Conservation (phyloP, 2,888 invertebrate species). For the Eurytoma adleriae region DNA sequence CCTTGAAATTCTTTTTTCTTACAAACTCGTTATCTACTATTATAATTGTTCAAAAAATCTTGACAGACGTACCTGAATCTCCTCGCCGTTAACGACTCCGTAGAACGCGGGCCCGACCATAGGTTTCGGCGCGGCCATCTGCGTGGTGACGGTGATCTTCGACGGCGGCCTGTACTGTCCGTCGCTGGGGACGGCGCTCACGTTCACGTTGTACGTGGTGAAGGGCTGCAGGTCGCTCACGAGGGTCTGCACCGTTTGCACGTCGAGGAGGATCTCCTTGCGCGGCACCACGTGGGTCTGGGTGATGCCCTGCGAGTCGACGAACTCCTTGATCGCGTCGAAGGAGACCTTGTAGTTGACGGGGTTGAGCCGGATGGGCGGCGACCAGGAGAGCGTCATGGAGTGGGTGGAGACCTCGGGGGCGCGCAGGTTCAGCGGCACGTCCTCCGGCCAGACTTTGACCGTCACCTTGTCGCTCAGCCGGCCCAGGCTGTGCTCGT, state of each 20-base stretch:
- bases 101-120: constrained; percentile 97
- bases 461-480: constrained; percentile 93
- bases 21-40: too few species aligned
- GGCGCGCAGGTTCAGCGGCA: constrained; percentile 91
- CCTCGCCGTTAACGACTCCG: constrained; percentile 85
- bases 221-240: constrained; percentile 94
- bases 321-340: constrained; percentile 95
- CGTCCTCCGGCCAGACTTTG: constrained; percentile 94
- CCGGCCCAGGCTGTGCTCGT: constrained; percentile 87
- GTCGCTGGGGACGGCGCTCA: constrained; percentile 92
- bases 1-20: too few species aligned
- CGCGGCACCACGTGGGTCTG: constrained; percentile 90
- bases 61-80: neutral
- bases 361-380: constrained; percentile 92
- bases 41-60: too few species aligned
- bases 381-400: constrained; percentile 94
- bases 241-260: constrained; percentile 84
- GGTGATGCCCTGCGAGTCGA: constrained; percentile 94
- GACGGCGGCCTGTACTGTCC: constrained; percentile 92
- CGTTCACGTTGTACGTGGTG: constrained; percentile 95
- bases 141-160: constrained; percentile 94
- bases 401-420: constrained; percentile 95
- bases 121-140: constrained; percentile 97
- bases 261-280: constrained; percentile 84
- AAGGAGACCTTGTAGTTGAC: constrained; percentile 93